Evolutionary conservation across 1,140 invertebrate species (phyloP), one percentile per base, ranked within the genome.

Genomic region (Rhopalosiphum padi): DNA sequence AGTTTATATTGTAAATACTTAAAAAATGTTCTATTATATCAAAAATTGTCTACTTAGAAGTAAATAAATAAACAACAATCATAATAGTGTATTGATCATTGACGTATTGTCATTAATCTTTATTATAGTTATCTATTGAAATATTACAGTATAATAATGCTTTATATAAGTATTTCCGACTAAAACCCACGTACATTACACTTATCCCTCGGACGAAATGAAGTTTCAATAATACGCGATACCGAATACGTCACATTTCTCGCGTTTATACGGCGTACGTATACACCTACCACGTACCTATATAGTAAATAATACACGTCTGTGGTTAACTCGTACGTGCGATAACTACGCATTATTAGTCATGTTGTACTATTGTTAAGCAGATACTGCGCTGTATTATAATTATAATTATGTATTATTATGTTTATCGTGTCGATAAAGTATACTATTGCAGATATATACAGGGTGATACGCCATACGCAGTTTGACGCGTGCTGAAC

Each of bases 271-370:
- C 25, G 9, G 15, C 15, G 11, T 77, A 35, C 15, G 15, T 6
- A 77, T 68, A 18, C 4, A 68, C 60, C 60, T n/a, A 77, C 60
- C 60, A n/a, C 30, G n/a, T n/a, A 51, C 1, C 2, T 51, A n/a
- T 35, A 77, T 77, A 6, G 15, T n/a, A n/a, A 77, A 77, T 77
- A 77, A 77, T 77, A 77, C 60, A 77, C 30, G 60, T 77, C 60
- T 77, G 60, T n/a, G 60, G 60, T 5, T 77, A 15, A 77, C 3
- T 77, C 2, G 60, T 77, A 77, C 60, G 60, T 77, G 60, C 60
- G 60, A 77, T 60, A 77, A 77, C 60, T 77, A 77, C n/a, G n/a
- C 60, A 77, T 77, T n/a, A 77, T 77, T 77, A 77, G 60, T n/a
- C 60, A 77, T 77, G 60, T 77, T n/a, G 15, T 77, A 77, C 60